Base-by-base conservation (phyloP, 2,888 invertebrate species). In the Mystacides longicornis region DNA sequence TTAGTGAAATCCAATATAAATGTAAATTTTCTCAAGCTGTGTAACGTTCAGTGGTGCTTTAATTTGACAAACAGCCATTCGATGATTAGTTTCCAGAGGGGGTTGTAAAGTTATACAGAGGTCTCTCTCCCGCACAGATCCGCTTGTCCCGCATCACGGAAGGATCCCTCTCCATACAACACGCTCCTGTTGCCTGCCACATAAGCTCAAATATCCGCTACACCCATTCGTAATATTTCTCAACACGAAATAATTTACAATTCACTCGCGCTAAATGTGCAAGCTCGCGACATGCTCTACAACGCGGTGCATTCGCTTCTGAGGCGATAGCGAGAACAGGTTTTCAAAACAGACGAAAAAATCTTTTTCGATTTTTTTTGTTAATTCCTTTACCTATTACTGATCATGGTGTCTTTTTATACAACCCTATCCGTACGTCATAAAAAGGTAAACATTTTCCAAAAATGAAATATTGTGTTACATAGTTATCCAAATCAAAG, bases 241-340 rank as follows among this genome's bases (percentile, higher is more conserved):
- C 45, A 45, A 50, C 42, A 45, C 55, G 52, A 58, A 54, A 55
- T 58, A 58, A 55, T 58, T 58, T 58, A 52, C 58, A 52, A 49
- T 52, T 55, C 49, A 51, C 49, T 58, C 49, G 54, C 43, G 58
- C 50, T 49, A 55, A 54, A 55, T 55, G 54, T 48, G 55, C 58
- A 46, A 47, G 46, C 51, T 51, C 52, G 55, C 52, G 55, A 57
- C 51, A 54, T 58, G 58, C 43, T 49, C 49, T 46, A 37, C 45
- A 54, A 55, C 52, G 49, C 49, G 47, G 55, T 54, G 48, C 51
- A 50, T 46, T 21, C 20, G 19, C 46, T n/a, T 20, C 20, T 46
- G 46, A 20, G 9, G 18, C 19, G 19, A 21, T 46, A 4, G 4
- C 16, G 3, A 14, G 37, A 37, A 37, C 37, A 16, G 37, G 16